Percentiles rank a stretch among this genome's conserved stretches.
Conservation (phyloP, 1,140 invertebrate species). For the Polypedilum pembai region DNA sequence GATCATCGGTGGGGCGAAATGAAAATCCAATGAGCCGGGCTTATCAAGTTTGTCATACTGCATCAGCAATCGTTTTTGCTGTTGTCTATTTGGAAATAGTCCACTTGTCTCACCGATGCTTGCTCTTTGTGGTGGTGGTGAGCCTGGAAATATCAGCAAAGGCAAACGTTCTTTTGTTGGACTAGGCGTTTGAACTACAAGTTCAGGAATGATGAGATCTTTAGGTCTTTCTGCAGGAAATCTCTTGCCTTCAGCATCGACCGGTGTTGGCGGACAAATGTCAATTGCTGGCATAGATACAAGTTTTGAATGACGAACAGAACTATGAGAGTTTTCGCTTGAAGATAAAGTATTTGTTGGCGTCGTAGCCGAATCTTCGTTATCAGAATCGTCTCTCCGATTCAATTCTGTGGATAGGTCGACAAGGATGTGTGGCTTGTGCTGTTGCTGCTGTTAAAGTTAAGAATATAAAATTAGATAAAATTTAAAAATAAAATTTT, state of each 20-base stretch:
- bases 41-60: slow-evolving; percentile 48
- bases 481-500: neutral
- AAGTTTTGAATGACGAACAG: slow-evolving; percentile 15
- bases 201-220: slow-evolving; percentile 51
- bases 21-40: slow-evolving; percentile 55
- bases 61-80: slow-evolving; percentile 35
- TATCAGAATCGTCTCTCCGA: slow-evolving; percentile 31
- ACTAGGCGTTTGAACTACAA: slow-evolving; percentile 54
- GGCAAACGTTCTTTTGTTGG: slow-evolving; percentile 45
- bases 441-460: neutral
- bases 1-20: slow-evolving; percentile 59
- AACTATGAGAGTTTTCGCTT: slow-evolving; percentile 9
- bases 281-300: slow-evolving; percentile 32
- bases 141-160: slow-evolving; percentile 45
- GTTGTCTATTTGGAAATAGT: slow-evolving; percentile 41
- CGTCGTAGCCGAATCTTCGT: slow-evolving; percentile 32
- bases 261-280: slow-evolving; percentile 43
- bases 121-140: slow-evolving; percentile 53
- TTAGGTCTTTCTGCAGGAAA: slow-evolving; percentile 36
- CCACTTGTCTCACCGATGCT: slow-evolving; percentile 43
- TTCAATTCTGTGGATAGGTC: slow-evolving; percentile 31
- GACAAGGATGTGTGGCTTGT: slow-evolving; percentile 19
- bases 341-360: slow-evolving; percentile 31
- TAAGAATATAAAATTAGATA: neutral
- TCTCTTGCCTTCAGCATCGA: slow-evolving; percentile 42